Evolutionary conservation across 2,797 vertebrate species (phyloP).

Genomic region (Catharus ustulatus): DNA sequence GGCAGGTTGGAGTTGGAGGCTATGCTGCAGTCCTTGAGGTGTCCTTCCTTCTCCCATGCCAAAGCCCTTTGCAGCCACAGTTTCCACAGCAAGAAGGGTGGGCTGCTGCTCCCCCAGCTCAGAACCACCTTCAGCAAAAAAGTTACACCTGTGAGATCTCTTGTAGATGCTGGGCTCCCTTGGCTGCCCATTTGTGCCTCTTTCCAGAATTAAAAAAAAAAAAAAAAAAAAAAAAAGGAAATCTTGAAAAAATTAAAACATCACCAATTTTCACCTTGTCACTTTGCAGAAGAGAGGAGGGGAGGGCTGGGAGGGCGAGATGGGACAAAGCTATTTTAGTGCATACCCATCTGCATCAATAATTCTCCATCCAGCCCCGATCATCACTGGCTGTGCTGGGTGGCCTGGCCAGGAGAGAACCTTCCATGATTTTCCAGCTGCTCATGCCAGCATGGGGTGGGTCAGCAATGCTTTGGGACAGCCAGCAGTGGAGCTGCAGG

Average conservation of each 20-base stretch:
- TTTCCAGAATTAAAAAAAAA: background rate
- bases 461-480: background rate
- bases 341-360: background rate
- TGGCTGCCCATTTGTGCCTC: background rate
- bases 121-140: background rate
- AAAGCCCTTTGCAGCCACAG: background rate
- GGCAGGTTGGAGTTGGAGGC: background rate
- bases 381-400: background rate
- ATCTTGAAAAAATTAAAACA: background rate
- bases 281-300: background rate
- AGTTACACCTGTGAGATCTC: background rate
- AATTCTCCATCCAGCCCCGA: background rate
- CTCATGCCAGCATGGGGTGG: accelerated
- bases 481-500: background rate
- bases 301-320: background rate
- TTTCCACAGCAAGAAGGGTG: background rate
- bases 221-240: too few species aligned
- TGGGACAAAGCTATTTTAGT: background rate
- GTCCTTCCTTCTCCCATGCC: background rate
- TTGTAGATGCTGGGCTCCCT: accelerated
- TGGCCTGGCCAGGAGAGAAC: background rate
- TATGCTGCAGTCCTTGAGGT: accelerated
- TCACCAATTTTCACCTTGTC: background rate
- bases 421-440: background rate
- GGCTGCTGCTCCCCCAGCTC: background rate